Conservation (phyloP, 2,797 vertebrate genomes). For the Hirundo rustica region DNA sequence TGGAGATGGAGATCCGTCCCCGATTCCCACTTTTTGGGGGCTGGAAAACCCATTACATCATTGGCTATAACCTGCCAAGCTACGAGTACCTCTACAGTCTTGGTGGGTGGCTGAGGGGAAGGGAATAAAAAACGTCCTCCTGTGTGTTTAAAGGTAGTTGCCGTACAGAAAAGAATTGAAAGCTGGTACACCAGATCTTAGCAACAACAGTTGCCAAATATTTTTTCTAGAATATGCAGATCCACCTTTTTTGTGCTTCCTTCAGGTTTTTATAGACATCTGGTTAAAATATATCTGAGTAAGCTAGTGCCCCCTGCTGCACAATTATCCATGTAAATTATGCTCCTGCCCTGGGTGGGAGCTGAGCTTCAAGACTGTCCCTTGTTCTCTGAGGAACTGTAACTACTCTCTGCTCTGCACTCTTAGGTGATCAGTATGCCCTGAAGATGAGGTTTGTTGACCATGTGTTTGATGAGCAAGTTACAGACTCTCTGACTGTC, state of each 20-base stretch:
- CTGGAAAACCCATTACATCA: slow-evolving; percentile 98
- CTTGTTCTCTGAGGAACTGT: neutral
- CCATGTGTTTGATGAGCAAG: slow-evolving; percentile 97
- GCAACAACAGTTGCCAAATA: neutral
- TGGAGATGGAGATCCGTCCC: slow-evolving; percentile 96
- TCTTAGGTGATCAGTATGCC: slow-evolving; percentile 94
- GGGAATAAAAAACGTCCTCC: neutral
- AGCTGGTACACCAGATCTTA: neutral
- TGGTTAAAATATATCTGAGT: neutral
- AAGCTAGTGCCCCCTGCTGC: slow-evolving; percentile 34
- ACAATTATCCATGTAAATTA: neutral
- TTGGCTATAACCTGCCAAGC: slow-evolving; percentile 98
- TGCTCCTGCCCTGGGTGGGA: neutral
- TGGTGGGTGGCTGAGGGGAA: slow-evolving; percentile 77
- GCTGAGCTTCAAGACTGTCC: neutral
- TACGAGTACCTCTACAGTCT: slow-evolving; percentile 98
- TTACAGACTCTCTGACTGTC: slow-evolving; percentile 91
- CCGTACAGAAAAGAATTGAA: neutral
- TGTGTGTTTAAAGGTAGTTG: neutral
- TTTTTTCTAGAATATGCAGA: slow-evolving; percentile 29
- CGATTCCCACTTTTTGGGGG: slow-evolving; percentile 97
- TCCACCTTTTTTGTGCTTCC: neutral
- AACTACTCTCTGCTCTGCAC: neutral
- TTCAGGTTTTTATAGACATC: neutral
- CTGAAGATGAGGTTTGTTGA: slow-evolving; percentile 97